phyloP scores from a whole-genome alignment of 2,888 invertebrate genomes.

The Amitus sp. region DNA sequence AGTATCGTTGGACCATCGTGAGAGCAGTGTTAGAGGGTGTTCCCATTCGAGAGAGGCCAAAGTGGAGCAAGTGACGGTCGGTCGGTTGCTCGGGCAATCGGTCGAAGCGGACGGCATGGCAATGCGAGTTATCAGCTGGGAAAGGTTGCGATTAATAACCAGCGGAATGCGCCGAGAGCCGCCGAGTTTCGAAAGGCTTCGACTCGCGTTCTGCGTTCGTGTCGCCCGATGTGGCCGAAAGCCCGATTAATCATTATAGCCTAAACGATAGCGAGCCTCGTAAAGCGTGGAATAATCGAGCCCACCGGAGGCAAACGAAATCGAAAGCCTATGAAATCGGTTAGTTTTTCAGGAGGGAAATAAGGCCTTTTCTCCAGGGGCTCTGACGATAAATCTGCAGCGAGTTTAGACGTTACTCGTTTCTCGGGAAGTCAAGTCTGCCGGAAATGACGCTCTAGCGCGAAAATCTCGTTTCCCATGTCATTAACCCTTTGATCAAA shows the following conservation, averaged over 20 bases:
- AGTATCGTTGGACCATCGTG: too few species aligned
- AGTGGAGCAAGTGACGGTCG: conserved; percentile 29
- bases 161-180: conserved; percentile 56
- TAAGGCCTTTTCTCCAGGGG: too few species aligned
- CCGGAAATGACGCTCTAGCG: conserved; percentile 34
- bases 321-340: too few species aligned
- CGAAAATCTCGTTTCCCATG: conserved; percentile 29
- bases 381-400: too few species aligned
- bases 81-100: conserved; percentile 25
- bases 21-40: conserved; percentile 15
- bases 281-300: too few species aligned
- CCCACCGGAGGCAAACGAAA: too few species aligned
- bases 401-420: conserved; percentile 16
- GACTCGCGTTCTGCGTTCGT: conserved; percentile 43
- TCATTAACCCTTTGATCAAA: conserved; percentile 34
- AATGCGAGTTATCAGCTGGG: conserved; percentile 51
- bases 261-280: too few species aligned
- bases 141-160: conserved; percentile 55
- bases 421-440: conserved; percentile 15
- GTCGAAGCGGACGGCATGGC: conserved; percentile 33
- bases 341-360: too few species aligned
- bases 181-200: conserved; percentile 54
- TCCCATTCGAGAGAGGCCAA: conserved; percentile 36
- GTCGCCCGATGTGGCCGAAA: too few species aligned
- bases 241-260: too few species aligned